Percentiles rank a stretch among this genome's conserved stretches.
phyloP scores from a whole-genome alignment of 2,888 invertebrate genomes.

The Caenorhabditis angaria region DNA sequence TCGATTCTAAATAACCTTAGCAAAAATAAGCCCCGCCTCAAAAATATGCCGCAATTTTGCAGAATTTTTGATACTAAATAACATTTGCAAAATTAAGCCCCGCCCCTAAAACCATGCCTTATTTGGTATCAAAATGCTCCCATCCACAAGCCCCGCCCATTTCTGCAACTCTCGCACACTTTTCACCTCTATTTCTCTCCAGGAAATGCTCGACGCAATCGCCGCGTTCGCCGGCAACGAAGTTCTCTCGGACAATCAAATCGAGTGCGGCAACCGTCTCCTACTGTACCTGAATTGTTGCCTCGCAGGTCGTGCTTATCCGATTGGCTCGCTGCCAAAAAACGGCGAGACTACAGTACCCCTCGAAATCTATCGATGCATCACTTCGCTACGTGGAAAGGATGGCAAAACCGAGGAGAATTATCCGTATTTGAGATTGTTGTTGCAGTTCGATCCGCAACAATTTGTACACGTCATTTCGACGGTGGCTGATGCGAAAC shows the following conservation, averaged over 20 bases:
- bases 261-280: constrained; percentile 83
- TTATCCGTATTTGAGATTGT: constrained; percentile 75
- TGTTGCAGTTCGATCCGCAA: constrained; percentile 84
- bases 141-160: too few species aligned
- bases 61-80: too few species aligned
- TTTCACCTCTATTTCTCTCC: not conserved
- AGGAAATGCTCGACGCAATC: constrained; percentile 68
- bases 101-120: too few species aligned
- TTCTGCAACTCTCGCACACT: too few species aligned
- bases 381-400: constrained; percentile 48
- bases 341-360: constrained; percentile 53
- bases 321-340: constrained; percentile 76
- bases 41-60: too few species aligned
- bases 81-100: too few species aligned
- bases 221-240: constrained; percentile 47
- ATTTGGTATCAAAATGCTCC: too few species aligned
- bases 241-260: constrained; percentile 73
- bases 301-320: constrained; percentile 86
- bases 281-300: constrained; percentile 86
- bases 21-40: too few species aligned
- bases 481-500: constrained; percentile 61
- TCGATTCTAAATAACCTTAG: too few species aligned
- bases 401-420: constrained; percentile 32
- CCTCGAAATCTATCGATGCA: constrained; percentile 57
- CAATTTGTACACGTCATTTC: constrained; percentile 74